These are phyloP conservation scores for Formicarius rufipectus DNA, from an alignment of 2,113 vertebrate genomes.

Conservation along the genomic window DNA sequence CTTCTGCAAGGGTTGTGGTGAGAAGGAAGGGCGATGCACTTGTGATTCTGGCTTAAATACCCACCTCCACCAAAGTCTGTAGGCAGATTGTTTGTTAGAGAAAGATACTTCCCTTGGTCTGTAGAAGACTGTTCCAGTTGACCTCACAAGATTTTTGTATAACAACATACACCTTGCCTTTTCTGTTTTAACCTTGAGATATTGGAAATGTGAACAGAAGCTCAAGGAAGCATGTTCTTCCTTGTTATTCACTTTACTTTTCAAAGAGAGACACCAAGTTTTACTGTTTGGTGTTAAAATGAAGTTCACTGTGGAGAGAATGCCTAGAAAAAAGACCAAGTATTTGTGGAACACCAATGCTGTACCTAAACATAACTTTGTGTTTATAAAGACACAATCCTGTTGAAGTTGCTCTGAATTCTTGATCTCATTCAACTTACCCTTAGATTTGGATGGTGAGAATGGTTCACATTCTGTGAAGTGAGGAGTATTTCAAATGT, in stretches of 20 bases:
- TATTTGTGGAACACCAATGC: neutral
- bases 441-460: neutral
- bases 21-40: neutral
- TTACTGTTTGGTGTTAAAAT: neutral
- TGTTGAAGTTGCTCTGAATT: neutral
- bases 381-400: neutral
- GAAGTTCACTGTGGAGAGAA: neutral
- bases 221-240: neutral
- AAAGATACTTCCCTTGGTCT: neutral
- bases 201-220: neutral
- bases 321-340: neutral
- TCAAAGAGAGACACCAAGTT: neutral
- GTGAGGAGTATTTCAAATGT: neutral
- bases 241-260: neutral
- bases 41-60: neutral
- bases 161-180: neutral
- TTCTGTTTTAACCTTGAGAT: neutral
- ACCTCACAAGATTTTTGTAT: neutral
- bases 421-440: neutral
- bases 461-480: neutral
- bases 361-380: neutral
- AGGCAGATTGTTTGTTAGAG: neutral
- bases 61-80: neutral
- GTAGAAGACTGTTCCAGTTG: neutral
- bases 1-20: neutral